Evolutionary conservation across 2,888 invertebrate species (phyloP).

Genomic region (Argyresthia goedartella): DNA sequence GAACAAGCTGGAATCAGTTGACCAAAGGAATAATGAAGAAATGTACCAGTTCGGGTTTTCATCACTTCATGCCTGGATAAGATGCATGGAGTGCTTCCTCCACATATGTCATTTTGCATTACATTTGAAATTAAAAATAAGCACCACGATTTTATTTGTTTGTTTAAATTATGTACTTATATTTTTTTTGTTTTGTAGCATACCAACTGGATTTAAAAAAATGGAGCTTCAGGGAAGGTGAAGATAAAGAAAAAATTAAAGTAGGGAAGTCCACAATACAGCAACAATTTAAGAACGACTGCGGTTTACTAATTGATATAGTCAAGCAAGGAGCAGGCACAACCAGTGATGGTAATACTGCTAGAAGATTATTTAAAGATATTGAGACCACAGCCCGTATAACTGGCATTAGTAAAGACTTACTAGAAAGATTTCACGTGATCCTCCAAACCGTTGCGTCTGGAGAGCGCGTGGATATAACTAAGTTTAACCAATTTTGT

Average conservation of each 20-base stretch:
- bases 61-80: no score
- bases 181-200: no score
- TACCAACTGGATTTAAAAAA: no score
- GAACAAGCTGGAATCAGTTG: no score
- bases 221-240: background rate
- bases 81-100: no score
- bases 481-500: constrained; percentile 6
- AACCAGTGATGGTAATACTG: background rate
- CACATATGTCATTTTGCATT: no score
- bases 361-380: background rate
- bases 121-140: no score
- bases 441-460: background rate
- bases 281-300: background rate
- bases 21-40: no score
- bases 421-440: background rate
- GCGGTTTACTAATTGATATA: background rate
- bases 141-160: no score
- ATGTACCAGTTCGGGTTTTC: no score
- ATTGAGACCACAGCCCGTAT: background rate
- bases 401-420: background rate
- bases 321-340: background rate
- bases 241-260: background rate
- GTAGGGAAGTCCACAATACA: background rate
- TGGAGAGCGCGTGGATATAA: constrained; percentile 4
- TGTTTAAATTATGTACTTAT: no score